These are phyloP conservation scores for Beaufortia kweichowensis DNA, from an alignment of 2,113 vertebrate species.

Conservation along the genomic window DNA sequence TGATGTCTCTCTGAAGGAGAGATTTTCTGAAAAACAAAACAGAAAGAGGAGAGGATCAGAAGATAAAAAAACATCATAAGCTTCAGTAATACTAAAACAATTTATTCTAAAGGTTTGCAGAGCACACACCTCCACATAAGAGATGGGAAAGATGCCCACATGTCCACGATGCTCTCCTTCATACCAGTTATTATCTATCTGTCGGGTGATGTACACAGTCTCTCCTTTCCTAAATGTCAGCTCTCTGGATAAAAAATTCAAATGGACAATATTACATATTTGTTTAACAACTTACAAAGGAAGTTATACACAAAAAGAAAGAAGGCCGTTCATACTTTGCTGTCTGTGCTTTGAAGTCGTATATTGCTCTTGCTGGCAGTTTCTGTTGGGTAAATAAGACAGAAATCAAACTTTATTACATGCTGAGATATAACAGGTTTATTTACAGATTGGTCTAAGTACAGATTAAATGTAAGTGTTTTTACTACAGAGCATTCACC, in stretches of 20 bases:
- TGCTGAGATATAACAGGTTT: not conserved
- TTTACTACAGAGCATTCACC: slow-evolving; percentile 61
- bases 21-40: slow-evolving; percentile 73
- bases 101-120: not conserved
- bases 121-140: slow-evolving; percentile 82
- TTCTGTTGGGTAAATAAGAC: slow-evolving; percentile 70
- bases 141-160: slow-evolving; percentile 87
- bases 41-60: not conserved
- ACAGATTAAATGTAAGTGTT: not conserved
- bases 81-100: too few species aligned
- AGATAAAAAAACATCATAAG: too few species aligned
- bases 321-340: slow-evolving; percentile 81
- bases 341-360: slow-evolving; percentile 88
- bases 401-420: slow-evolving; percentile 15
- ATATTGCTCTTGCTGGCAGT: slow-evolving; percentile 83
- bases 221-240: slow-evolving; percentile 88
- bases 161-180: slow-evolving; percentile 82
- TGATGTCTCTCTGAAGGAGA: slow-evolving; percentile 77
- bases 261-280: not conserved
- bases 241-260: slow-evolving; percentile 75
- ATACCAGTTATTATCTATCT: slow-evolving; percentile 90
- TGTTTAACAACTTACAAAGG: too few species aligned
- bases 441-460: not conserved
- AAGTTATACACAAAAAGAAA: not conserved
- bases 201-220: slow-evolving; percentile 84